Evolutionary conservation across 1,140 invertebrate species (phyloP).

Genomic region (Drosophila fuyamai): DNA sequence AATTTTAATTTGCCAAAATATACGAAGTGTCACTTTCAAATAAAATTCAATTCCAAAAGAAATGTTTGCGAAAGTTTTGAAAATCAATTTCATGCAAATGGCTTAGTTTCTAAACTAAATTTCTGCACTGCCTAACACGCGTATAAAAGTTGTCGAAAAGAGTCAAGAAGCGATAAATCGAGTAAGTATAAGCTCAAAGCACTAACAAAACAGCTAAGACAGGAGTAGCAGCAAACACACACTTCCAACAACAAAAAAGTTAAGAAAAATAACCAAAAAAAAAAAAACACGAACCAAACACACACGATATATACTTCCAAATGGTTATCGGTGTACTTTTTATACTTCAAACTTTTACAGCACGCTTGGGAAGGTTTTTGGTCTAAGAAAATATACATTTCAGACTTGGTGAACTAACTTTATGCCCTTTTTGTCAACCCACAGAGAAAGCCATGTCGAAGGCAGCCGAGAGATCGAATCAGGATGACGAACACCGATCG

Average conservation of each 20-base stretch:
- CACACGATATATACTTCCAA: slow-evolving; percentile 48
- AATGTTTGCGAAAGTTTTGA: slow-evolving; percentile 26
- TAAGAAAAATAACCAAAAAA: slow-evolving; percentile 6
- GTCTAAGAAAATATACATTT: slow-evolving; percentile 38
- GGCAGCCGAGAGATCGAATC: slow-evolving; percentile 85
- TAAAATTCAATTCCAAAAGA: not conserved
- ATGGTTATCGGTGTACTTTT: slow-evolving; percentile 59
- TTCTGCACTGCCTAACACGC: slow-evolving; percentile 66
- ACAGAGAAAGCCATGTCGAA: slow-evolving; percentile 90
- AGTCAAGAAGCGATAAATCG: slow-evolving; percentile 58
- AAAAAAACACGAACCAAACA: slow-evolving; percentile 18
- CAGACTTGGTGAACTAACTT: slow-evolving; percentile 33
- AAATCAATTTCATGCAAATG: slow-evolving; percentile 28
- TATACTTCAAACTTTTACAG: slow-evolving; percentile 68
- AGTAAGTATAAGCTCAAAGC: slow-evolving; percentile 71
- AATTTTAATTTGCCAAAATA: no score
- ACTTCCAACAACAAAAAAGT: slow-evolving; percentile 13
- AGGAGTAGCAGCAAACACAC: slow-evolving; percentile 27
- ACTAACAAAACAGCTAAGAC: slow-evolving; percentile 26
- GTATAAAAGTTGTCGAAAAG: slow-evolving; percentile 48
- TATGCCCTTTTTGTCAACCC: slow-evolving; percentile 47
- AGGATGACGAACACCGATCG: slow-evolving; percentile 86
- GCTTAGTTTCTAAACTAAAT: slow-evolving; percentile 60
- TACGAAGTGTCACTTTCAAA: not conserved
- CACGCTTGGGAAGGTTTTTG: slow-evolving; percentile 77